Conservation (phyloP, 2,797 vertebrate species). For the Microctenopoma steveboyesi region DNA sequence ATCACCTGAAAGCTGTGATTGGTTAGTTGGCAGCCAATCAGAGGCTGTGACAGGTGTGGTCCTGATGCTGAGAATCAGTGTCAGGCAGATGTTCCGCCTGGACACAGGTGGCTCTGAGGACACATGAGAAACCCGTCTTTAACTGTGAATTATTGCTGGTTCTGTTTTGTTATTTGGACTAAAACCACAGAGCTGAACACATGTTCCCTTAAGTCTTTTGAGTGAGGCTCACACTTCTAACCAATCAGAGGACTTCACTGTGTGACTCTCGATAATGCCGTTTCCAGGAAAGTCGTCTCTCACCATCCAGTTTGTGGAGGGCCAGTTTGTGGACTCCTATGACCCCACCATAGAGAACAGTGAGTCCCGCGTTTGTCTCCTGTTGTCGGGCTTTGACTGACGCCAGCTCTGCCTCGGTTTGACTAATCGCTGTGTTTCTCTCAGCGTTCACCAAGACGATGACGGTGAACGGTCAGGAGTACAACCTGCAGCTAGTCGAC, state of each 20-base stretch:
- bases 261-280: neutral
- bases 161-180: too few species aligned
- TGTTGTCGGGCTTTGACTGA: too few species aligned
- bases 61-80: conserved; percentile 27
- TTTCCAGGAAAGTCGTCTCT: conserved; percentile 90
- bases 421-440: neutral
- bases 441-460: conserved; percentile 93
- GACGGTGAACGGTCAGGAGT: conserved; percentile 93
- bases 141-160: too few species aligned
- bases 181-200: too few species aligned
- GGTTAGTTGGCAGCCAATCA: conserved; percentile 32
- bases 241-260: neutral
- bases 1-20: neutral
- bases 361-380: conserved; percentile 74
- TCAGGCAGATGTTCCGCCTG: too few species aligned
- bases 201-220: too few species aligned
- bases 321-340: conserved; percentile 93
- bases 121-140: too few species aligned
- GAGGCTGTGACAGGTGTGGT: conserved; percentile 9
- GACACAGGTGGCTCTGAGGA: too few species aligned
- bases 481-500: conserved; percentile 93
- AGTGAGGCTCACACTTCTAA: too few species aligned
- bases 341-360: conserved; percentile 96
- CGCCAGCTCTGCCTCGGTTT: too few species aligned
- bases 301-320: conserved; percentile 95